phyloP scores from a whole-genome alignment of 2,797 vertebrate species.

The Parauchenoglanis punctatus region DNA sequence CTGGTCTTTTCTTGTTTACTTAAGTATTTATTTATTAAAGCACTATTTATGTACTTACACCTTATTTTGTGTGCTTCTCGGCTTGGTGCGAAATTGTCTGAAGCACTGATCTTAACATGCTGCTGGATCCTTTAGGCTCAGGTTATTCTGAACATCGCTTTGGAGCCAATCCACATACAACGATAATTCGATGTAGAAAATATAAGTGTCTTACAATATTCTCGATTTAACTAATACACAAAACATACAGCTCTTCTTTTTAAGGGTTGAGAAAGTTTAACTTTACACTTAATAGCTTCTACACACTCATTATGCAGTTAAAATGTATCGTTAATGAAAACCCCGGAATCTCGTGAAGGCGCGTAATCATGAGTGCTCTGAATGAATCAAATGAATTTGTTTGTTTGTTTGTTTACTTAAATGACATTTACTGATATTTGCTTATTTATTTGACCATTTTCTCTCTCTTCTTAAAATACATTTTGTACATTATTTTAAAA shows the following conservation, averaged over 20 bases:
- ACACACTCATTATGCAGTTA: not conserved
- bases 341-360: no score
- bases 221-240: not conserved
- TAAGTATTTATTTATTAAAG: not conserved
- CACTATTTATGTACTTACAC: not conserved
- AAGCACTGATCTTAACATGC: not conserved
- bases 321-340: no score
- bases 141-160: not conserved
- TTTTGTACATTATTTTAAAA: not conserved
- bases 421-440: not conserved
- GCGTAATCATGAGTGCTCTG: not conserved
- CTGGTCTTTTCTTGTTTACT: not conserved
- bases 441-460: no score
- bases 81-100: no score
- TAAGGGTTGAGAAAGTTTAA: not conserved
- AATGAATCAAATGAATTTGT: not conserved
- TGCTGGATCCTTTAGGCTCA: not conserved
- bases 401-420: not conserved
- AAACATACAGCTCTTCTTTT: no score
- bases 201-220: not conserved
- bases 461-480: not conserved
- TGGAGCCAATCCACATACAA: not conserved
- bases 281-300: no score
- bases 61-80: no score
- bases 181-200: not conserved